Base-by-base conservation (phyloP, 2,888 invertebrate genomes). In the Biston betularia region DNA sequence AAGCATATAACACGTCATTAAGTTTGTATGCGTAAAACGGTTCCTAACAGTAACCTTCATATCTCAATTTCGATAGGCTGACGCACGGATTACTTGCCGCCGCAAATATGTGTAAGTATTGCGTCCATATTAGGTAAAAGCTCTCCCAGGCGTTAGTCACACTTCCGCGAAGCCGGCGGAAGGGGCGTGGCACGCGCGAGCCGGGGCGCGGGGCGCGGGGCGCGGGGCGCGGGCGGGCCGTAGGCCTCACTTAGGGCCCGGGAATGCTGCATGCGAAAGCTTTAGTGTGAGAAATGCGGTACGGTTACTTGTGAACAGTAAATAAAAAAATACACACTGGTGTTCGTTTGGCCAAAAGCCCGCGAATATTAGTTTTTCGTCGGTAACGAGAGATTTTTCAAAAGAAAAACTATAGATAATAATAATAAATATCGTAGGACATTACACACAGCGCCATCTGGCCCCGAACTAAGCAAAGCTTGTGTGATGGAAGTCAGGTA, bases 41-140 rank as follows among this genome's bases (percentile, higher is more conserved):
- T n/a, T n/a, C n/a, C n/a, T 24, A 24, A 24, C 3, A 24, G 24
- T 12, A n/a, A 6, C 12, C 44, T 0, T 6, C 6, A n/a, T n/a
- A 6, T 44, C 42, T 24, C 42, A 5, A 11, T 42, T 12, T 10
- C 4, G 11, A 12, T 42, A 10, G n/a, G 6, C 44, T 44, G 12
- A 44, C 44, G n/a, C n/a, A n/a, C 44, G 12, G 44, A 44, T 6
- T n/a, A n/a, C n/a, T 44, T 44, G 7, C 46, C 15, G 46, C 15
- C 15, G 8, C 46, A 44, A 10, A 14, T 5, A 24, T 46, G 5
- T 46, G 8, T 10, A 15, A 14, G 45, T 7, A 14, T 0, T 8
- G 7, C 38, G 40, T 1, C 53, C 54, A 54, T 42, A 49, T 65
- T 59, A 56, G 69, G 59, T 49, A 48, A 49, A 65, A 61, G 65